A percentile compares a stretch with the other conserved stretches of the same genome.
phyloP scores from a whole-genome alignment of 2,797 vertebrate species.

The Phoeniculus purpureus region DNA sequence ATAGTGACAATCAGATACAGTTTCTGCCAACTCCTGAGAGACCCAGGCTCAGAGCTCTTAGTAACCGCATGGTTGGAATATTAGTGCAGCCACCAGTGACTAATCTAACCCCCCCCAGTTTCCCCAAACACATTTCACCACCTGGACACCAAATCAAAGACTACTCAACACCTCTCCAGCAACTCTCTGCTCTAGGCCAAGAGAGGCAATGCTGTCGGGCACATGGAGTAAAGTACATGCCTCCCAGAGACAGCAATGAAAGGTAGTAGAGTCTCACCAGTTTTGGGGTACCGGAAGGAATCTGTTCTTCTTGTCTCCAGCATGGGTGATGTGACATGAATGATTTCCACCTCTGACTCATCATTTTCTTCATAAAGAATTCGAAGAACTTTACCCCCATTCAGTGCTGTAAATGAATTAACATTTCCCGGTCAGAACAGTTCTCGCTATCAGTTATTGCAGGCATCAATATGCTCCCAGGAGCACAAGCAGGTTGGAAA shows the following conservation, averaged over 20 bases:
- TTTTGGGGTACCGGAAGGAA: constrained; percentile 86
- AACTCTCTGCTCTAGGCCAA: neutral
- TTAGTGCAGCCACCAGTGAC: neutral
- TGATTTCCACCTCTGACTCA: constrained; percentile 85
- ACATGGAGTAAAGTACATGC: neutral
- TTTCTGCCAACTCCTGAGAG: neutral
- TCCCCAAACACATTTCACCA: neutral
- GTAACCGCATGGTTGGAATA: neutral
- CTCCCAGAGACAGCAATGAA: neutral
- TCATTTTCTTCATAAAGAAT: constrained; percentile 87
- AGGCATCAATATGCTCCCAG: neutral
- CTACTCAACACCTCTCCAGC: neutral
- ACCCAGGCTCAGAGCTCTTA: neutral
- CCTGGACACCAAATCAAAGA: neutral
- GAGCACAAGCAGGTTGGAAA: neutral
- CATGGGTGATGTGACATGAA: constrained; percentile 85
- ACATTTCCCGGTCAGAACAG: constrained; percentile 41
- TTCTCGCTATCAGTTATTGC: neutral
- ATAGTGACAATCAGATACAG: neutral
- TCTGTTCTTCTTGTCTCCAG: constrained; percentile 84
- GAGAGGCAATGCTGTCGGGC: neutral
- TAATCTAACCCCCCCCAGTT: neutral
- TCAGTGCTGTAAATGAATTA: constrained; percentile 71
- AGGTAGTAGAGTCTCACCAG: constrained; percentile 69
- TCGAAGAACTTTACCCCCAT: constrained; percentile 79